These are phyloP conservation scores for Thamnophis sirtalis DNA, from an alignment of 2,113 vertebrate species.

Conservation along the genomic window DNA sequence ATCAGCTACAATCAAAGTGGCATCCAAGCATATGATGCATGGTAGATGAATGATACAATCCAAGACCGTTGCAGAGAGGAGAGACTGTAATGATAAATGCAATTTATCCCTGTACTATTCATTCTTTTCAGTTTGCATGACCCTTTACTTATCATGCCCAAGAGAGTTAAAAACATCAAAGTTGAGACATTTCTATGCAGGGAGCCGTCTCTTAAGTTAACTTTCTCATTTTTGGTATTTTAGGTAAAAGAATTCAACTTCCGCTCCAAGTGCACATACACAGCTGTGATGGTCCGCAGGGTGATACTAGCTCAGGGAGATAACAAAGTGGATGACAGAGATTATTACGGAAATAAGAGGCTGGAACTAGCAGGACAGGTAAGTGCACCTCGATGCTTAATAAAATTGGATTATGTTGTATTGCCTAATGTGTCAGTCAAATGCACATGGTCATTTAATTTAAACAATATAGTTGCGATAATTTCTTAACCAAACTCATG, in stretches of 20 bases:
- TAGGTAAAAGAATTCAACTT: conserved; percentile 99
- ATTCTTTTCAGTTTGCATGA: not conserved
- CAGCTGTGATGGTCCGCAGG: conserved; percentile 96
- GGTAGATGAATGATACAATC: not conserved
- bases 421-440: not conserved
- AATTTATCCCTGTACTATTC: not conserved
- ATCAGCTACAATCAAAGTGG: not conserved
- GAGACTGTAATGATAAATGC: not conserved
- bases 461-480: not conserved
- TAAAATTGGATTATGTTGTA: too few relatives aligned
- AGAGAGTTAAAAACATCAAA: not conserved
- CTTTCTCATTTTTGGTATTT: conserved; percentile 27
- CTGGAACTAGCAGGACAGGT: conserved; percentile 97
- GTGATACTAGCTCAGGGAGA: conserved; percentile 96
- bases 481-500: not conserved
- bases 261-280: conserved; percentile 94
- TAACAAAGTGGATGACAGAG: conserved; percentile 96
- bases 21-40: not conserved
- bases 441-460: not conserved
- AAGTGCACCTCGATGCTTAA: conserved; percentile 4
- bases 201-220: not conserved
- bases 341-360: conserved; percentile 98
- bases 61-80: not conserved
- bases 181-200: not conserved
- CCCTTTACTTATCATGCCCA: not conserved